These are phyloP conservation scores for Neoniphon sammara DNA, from an alignment of 2,797 vertebrate genomes.

Conservation along the genomic window DNA sequence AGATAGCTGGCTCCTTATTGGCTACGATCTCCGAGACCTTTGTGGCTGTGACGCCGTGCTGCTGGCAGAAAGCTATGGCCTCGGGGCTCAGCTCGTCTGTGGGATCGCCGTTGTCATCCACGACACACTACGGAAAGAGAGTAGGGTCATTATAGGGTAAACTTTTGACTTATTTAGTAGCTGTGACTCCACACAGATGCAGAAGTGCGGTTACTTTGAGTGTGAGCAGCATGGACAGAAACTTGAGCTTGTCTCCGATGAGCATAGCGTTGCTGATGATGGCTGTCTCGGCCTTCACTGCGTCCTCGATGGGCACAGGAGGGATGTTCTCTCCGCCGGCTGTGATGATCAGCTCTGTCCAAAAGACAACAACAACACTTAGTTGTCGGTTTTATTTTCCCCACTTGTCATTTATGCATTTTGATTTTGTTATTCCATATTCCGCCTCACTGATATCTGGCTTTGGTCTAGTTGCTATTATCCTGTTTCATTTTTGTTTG, in stretches of 20 bases:
- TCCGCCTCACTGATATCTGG: too few species aligned
- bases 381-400: too few species aligned
- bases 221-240: slow-evolving; percentile 85
- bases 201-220: slow-evolving; percentile 78
- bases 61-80: slow-evolving; percentile 72
- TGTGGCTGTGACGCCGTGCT: slow-evolving; percentile 56
- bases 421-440: too few species aligned
- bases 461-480: too few species aligned
- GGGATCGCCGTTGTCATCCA: slow-evolving; percentile 79
- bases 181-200: not conserved
- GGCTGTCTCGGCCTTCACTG: slow-evolving; percentile 77
- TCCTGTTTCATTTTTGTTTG: too few species aligned
- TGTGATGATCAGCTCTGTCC: slow-evolving; percentile 85
- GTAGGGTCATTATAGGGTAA: not conserved
- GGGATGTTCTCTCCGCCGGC: slow-evolving; percentile 87
- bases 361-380: not conserved
- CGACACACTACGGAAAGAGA: slow-evolving; percentile 70
- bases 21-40: slow-evolving; percentile 79
- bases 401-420: too few species aligned
- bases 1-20: slow-evolving; percentile 79
- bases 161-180: not conserved
- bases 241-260: slow-evolving; percentile 86
- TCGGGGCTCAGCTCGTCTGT: slow-evolving; percentile 79
- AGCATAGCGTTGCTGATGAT: slow-evolving; percentile 86
- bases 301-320: slow-evolving; percentile 84